Conservation (phyloP, 1,140 invertebrate species). For the Bilobella aurantiaca region DNA sequence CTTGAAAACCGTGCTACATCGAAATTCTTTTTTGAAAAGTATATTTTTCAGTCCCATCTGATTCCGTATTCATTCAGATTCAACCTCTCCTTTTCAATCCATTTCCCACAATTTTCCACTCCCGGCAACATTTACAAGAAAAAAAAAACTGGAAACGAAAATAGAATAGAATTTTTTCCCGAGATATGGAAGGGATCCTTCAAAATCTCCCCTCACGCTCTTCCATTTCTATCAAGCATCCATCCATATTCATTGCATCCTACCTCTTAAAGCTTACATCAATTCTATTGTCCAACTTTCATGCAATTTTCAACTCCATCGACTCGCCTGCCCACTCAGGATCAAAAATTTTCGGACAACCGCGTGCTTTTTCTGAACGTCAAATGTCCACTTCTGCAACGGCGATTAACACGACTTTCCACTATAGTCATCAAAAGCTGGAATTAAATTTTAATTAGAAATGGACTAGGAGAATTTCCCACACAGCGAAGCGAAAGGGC, state of each 20-base stretch:
- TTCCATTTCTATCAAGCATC: background rate
- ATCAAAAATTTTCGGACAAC: no score
- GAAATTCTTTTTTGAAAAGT: constrained; percentile 1
- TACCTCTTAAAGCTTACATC: background rate
- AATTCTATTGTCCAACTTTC: background rate
- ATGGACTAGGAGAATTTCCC: background rate
- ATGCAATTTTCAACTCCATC: no score
- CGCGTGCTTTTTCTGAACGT: background rate
- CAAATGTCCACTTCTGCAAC: background rate
- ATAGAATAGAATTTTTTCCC: background rate
- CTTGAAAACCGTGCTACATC: background rate
- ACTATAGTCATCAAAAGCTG: background rate
- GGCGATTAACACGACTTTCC: background rate
- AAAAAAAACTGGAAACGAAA: background rate
- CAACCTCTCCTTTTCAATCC: constrained; percentile 28
- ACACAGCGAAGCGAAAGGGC: no score
- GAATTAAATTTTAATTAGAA: background rate
- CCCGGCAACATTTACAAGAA: background rate
- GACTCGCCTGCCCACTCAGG: no score
- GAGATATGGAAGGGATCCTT: background rate
- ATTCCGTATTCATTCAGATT: no score
- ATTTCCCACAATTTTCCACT: constrained; percentile 21
- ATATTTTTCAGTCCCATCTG: no score
- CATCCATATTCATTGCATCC: constrained; percentile 1
- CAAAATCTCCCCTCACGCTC: background rate